These are phyloP conservation scores for Aspidiotus rigidus DNA, from an alignment of 2,888 invertebrate species.

Conservation along the genomic window DNA sequence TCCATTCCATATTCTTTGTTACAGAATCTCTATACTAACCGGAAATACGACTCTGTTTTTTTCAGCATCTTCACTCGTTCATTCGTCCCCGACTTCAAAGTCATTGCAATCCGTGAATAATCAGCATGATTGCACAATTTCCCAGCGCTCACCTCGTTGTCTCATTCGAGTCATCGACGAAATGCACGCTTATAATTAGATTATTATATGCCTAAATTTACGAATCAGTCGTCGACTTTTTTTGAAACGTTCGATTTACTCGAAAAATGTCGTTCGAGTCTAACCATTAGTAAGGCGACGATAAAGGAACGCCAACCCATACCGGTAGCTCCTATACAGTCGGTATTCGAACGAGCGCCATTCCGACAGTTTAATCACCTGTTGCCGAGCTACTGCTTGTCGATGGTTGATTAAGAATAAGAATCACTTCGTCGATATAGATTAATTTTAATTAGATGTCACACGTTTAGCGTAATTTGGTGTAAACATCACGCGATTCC, in stretches of 20 bases:
- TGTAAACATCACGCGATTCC: conserved; percentile 1
- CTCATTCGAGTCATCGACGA: background rate
- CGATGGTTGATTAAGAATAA: conserved; percentile 1
- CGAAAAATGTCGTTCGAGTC: conserved; percentile 1
- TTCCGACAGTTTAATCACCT: background rate
- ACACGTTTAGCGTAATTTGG: conserved; percentile 11
- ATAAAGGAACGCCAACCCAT: background rate
- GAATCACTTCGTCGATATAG: background rate
- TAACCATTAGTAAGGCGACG: background rate
- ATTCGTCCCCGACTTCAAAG: background rate
- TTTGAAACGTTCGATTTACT: background rate
- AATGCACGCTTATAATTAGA: background rate
- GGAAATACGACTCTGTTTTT: too few relatives aligned
- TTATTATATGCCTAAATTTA: background rate
- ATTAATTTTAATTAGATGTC: conserved; percentile 7
- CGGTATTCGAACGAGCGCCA: background rate
- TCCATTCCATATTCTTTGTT: too few relatives aligned
- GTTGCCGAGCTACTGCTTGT: background rate
- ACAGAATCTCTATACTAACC: too few relatives aligned
- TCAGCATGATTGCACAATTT: background rate
- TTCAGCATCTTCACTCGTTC: too few relatives aligned
- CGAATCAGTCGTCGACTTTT: conserved; percentile 1
- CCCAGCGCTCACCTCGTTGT: background rate
- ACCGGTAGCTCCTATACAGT: background rate
- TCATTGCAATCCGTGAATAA: conserved; percentile 4